Conservation (phyloP, 2,797 vertebrate genomes). For the Melanotaenia pygmaea region DNA sequence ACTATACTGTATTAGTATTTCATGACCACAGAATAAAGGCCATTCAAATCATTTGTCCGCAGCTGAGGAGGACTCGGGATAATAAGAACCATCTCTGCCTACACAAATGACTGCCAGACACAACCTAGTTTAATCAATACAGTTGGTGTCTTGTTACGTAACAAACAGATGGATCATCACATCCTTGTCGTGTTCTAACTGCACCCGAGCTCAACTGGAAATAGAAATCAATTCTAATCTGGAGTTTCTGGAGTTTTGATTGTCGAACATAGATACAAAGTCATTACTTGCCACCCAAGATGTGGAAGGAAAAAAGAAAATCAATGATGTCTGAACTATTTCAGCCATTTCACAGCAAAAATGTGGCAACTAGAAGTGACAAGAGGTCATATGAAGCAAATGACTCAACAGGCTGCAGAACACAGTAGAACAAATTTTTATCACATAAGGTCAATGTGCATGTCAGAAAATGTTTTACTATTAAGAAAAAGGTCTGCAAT, state of each 20-base stretch:
- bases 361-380: constrained; percentile 48
- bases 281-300: constrained; percentile 17
- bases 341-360: constrained; percentile 39
- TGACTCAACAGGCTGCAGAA: constrained; percentile 17
- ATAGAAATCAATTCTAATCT: constrained; percentile 61
- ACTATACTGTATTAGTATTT: background rate
- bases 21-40: background rate
- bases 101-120: background rate
- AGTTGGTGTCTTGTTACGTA: background rate
- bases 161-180: constrained; percentile 21
- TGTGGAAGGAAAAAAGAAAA: constrained; percentile 12
- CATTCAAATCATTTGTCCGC: background rate
- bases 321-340: constrained; percentile 59
- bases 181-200: constrained; percentile 8
- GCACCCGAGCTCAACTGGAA: constrained; percentile 1
- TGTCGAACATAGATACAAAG: constrained; percentile 29
- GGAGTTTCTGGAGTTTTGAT: constrained; percentile 32
- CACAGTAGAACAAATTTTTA: background rate
- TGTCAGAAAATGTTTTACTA: background rate
- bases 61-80: too few species aligned
- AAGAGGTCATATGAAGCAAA: constrained; percentile 48
- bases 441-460: too few species aligned
- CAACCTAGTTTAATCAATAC: constrained; percentile 1
- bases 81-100: background rate
- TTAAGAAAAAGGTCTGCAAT: too few species aligned